phyloP scores from a whole-genome alignment of 1,140 invertebrate genomes.

The Thaumetopoea pityocampa region DNA sequence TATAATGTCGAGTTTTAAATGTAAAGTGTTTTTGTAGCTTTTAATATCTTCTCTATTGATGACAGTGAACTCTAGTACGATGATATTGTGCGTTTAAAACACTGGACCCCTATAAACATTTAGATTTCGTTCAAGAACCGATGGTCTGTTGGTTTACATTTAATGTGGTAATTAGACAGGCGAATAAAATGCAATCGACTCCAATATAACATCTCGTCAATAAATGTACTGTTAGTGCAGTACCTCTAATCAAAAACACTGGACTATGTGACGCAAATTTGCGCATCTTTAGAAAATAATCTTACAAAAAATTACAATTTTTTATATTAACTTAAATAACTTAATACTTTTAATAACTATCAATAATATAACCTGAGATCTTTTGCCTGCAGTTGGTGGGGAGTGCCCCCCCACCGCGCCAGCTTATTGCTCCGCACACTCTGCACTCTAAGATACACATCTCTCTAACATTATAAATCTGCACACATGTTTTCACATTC shows the following conservation, averaged over 20 bases:
- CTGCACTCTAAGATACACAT: constrained; percentile 39
- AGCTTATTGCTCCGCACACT: constrained; percentile 38
- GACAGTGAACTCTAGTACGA: constrained; percentile 73
- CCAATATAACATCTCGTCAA: constrained; percentile 49
- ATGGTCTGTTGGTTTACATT: constrained; percentile 66
- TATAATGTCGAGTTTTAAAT: constrained; percentile 65
- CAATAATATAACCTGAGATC: constrained; percentile 74
- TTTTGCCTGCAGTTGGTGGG: constrained; percentile 38
- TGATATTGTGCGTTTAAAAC: constrained; percentile 73
- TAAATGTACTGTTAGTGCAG: constrained; percentile 59
- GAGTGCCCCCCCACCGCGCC: constrained; percentile 21
- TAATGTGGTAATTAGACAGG: constrained; percentile 64
- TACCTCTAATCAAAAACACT: constrained; percentile 44
- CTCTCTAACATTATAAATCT: constrained; percentile 49
- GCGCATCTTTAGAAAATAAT: constrained; percentile 64
- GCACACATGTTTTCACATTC: constrained; percentile 49
- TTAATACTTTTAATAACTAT: constrained; percentile 75
- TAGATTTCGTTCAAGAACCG: constrained; percentile 70
- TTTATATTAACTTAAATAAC: constrained; percentile 75
- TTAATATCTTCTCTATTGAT: constrained; percentile 53
- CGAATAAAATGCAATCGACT: constrained; percentile 61
- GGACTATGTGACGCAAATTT: constrained; percentile 44
- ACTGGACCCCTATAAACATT: constrained; percentile 75
- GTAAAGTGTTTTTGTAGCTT: constrained; percentile 58
- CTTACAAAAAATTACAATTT: constrained; percentile 71